Percentiles rank a stretch among this genome's conserved stretches.
phyloP scores from a whole-genome alignment of 2,888 invertebrate genomes.

The Cordilura impudica region DNA sequence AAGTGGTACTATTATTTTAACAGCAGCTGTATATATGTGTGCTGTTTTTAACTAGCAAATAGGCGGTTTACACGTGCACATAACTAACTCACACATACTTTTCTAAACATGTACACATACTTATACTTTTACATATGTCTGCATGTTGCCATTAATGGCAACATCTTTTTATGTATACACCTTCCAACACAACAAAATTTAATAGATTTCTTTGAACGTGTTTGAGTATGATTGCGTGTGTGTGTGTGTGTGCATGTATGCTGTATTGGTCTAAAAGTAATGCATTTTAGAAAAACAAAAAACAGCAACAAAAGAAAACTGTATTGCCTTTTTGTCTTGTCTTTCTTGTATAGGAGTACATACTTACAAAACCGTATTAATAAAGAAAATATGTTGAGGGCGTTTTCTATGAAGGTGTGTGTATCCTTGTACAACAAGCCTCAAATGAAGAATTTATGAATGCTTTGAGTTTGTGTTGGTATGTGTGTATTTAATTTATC shows the following conservation, averaged over 20 bases:
- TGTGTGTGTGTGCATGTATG: not conserved
- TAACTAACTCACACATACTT: not conserved
- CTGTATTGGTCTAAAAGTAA: not conserved
- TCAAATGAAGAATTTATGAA: conserved; percentile 37
- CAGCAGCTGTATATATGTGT: not conserved
- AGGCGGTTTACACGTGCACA: not conserved
- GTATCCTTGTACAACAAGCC: not conserved
- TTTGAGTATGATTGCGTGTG: not conserved
- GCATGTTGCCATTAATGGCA: not conserved
- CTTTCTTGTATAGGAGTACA: no score
- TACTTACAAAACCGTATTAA: conserved; percentile 12
- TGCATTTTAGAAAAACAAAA: conserved; percentile 12
- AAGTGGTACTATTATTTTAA: no score
- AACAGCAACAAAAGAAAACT: not conserved
- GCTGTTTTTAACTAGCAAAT: not conserved
- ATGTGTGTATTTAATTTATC: conserved; percentile 53
- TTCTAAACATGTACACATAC: not conserved
- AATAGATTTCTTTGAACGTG: not conserved
- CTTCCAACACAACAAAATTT: not conserved
- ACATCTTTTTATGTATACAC: not conserved
- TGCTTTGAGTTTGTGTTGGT: not conserved
- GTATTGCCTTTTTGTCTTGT: conserved; percentile 8
- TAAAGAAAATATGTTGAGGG: conserved; percentile 20
- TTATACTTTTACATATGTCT: not conserved
- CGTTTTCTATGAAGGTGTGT: not conserved